Evolutionary conservation across 2,888 invertebrate species (phyloP).

Genomic region (Oxycera nigricornis): DNA sequence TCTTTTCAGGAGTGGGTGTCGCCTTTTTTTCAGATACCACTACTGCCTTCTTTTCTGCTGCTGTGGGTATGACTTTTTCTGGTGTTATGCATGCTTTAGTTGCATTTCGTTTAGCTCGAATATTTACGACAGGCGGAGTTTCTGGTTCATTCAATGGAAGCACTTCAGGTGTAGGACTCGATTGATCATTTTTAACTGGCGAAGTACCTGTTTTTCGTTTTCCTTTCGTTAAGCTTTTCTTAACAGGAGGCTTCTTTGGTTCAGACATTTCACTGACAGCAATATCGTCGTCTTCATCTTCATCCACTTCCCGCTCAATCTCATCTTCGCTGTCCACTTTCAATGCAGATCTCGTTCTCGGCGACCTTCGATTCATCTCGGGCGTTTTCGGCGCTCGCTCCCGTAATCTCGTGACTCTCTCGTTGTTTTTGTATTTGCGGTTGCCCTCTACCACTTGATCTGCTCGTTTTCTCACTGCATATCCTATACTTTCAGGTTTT

Average conservation of each 20-base stretch:
- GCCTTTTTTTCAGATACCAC: neutral
- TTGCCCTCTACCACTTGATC: constrained; percentile 61
- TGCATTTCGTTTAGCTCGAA: neutral
- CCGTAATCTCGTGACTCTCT: constrained; percentile 66
- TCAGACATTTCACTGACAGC: constrained; percentile 43
- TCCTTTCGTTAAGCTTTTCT: neutral
- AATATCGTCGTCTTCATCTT: neutral
- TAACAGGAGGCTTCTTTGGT: constrained; percentile 49
- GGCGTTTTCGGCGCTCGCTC: constrained; percentile 59
- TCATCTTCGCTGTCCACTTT: constrained; percentile 50
- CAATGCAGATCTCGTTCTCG: constrained; percentile 50
- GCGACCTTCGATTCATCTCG: constrained; percentile 58
- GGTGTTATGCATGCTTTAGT: neutral
- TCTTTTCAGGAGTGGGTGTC: constrained; percentile 4
- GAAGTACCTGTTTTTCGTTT: neutral
- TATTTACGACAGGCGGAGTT: constrained; percentile 14
- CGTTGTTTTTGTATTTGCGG: constrained; percentile 63
- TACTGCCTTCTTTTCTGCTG: neutral
- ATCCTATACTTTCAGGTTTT: constrained; percentile 57
- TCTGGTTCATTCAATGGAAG: constrained; percentile 1
- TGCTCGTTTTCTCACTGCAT: constrained; percentile 67
- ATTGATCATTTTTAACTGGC: neutral
- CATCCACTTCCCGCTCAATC: constrained; percentile 34
- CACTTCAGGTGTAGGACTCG: neutral
- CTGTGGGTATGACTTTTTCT: neutral